Base-by-base conservation (phyloP, 2,888 invertebrate species). In the Polyommatus iphigenia region DNA sequence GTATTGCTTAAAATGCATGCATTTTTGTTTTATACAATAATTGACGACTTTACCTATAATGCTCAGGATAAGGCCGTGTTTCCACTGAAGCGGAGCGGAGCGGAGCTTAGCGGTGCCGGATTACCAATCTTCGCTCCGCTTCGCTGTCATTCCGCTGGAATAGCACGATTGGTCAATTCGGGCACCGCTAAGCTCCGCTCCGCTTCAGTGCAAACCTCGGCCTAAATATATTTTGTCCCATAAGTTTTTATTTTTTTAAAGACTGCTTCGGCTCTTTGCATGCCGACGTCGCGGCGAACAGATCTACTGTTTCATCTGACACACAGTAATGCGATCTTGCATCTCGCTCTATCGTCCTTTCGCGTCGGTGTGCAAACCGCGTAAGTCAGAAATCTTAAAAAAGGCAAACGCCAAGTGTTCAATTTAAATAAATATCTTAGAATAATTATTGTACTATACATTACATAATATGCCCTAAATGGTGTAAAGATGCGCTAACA, bases 401-500 rank as follows among this genome's bases (percentile, higher is more conserved):
- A 24, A 15, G 15, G 67, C 29, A 54, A 67, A 67, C 67, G 67
- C 32, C 29, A 32, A 32, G 67, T 67, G 67, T 67, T 67, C 67
- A 32, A 67, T 67, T 67, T 67, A 67, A 29, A 15, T 67, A 29
- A 67, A 67, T 29, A 67, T 3, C 20, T 67, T 67, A 67, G 67
- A 67, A 32, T 29, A 67, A 67, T 29, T 29, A 24, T 67, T 29
- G 29, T 67, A 67, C 29, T 6, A 32, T 67, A 67, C 15, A 67
- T 24, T 15, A 18, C 4, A 5, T 54, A 10, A 54, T 54, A 54
- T 67, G 67, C 67, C 67, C 13, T 15, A 50, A 50, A 50, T 50
- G 13, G 15, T 15, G 5, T 54, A 54, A 54, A 18, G 46, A 46
- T 46, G 46, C 3, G 10, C 54, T 54, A 1, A 54, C 18, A 18